Evolutionary conservation across 1,140 invertebrate genomes (phyloP).

Genomic region (Lamellibrachia luymesi): DNA sequence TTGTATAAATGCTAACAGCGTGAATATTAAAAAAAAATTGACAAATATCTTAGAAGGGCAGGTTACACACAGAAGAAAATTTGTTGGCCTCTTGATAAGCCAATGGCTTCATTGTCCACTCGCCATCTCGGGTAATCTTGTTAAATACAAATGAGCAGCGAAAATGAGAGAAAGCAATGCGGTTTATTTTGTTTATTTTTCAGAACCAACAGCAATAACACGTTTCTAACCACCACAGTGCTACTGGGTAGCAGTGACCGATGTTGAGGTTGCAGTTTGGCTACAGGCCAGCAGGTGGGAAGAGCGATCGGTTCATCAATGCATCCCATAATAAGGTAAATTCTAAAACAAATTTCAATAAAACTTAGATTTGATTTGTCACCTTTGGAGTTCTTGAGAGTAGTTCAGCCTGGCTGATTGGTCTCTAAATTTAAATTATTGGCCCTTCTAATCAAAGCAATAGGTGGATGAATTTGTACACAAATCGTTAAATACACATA

Average conservation of each 20-base stretch:
- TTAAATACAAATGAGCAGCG: not conserved
- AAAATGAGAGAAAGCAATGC: not conserved
- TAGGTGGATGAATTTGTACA: not conserved
- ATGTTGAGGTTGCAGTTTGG: too few relatives aligned
- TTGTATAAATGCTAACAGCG: too few relatives aligned
- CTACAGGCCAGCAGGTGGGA: not conserved
- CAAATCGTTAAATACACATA: not conserved
- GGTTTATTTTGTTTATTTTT: not conserved
- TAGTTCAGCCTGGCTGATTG: too few relatives aligned
- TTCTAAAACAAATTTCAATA: not conserved
- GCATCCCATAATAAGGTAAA: not conserved
- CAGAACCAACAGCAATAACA: not conserved
- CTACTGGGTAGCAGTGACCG: too few relatives aligned
- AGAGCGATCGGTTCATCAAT: not conserved
- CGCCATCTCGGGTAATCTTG: too few relatives aligned
- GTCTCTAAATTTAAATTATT: too few relatives aligned
- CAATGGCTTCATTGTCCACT: too few relatives aligned
- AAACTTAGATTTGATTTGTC: not conserved
- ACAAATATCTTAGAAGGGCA: too few relatives aligned
- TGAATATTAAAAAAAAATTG: too few relatives aligned
- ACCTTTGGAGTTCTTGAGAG: not conserved
- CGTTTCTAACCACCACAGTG: not conserved
- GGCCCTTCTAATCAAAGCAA: too few relatives aligned
- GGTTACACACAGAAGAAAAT: too few relatives aligned
- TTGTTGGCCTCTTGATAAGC: too few relatives aligned